Base-by-base conservation (phyloP, 2,888 invertebrate genomes). In the Rotaria magnacalcarata region DNA sequence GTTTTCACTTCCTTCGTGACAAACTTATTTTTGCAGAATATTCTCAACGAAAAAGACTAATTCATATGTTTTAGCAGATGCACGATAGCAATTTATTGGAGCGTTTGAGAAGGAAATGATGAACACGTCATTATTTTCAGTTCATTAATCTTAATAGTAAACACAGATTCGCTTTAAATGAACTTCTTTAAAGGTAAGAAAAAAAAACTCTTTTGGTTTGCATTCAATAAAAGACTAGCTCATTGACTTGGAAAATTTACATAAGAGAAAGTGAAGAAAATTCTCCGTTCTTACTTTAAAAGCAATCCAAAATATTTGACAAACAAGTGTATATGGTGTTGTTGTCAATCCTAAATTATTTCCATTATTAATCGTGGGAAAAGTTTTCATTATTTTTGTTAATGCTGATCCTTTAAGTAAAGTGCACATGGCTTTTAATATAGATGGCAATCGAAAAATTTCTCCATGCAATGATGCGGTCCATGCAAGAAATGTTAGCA, bases 301-400 rank as follows among this genome's bases (percentile, higher is more conserved):
- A 6, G 80, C 80, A 11, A 47, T 21, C 80, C 80, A 80, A 47
- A 80, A 47, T 80, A 80, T 80, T 80, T 80, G 80, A n/a, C 47
- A 80, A 80, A 80, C n/a, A 43, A 80, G 47, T 47, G 47, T n/a
- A 80, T 80, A 80, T 2, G 80, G 80, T 43, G 43, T 80, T n/a
- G 21, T 75, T n/a, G 67, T 34, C 34, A 34, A 6, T 8, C 10
- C n/a, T 47, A 47, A 11, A 80, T 14, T 47, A 80, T 80, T 47
- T 47, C 80, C 47, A 80, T 80, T 43, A n/a, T 80, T 80, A n/a
- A 47, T 8, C 24, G 47, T 24, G 47, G 80, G 43, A 47, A 80
- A 47, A n/a, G 80, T n/a, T 80, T 80, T 80, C 24, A 80, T 80
- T 24, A n/a, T 47, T 47, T 80, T 80, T 10, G 43, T 80, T 21